phyloP scores from a whole-genome alignment of 2,888 invertebrate species.

The Yponomeuta malinellus region DNA sequence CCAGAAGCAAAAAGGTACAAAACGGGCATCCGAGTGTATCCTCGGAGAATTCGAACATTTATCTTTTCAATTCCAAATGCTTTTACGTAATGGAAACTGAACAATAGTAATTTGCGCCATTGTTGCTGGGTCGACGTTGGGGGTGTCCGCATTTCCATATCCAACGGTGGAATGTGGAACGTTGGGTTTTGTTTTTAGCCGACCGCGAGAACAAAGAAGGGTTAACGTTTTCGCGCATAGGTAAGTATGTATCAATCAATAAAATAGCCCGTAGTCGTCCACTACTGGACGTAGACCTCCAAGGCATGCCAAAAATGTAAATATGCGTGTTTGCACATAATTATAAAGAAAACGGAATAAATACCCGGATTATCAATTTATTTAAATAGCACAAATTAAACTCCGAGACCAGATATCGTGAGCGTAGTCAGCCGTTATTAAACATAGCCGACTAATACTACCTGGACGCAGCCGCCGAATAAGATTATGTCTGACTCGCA shows the following conservation, averaged over 20 bases:
- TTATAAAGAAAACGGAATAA: too few species aligned
- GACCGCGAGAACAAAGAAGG: background rate
- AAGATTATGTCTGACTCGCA: too few species aligned
- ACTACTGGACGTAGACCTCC: too few species aligned
- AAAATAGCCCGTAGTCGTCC: background rate
- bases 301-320: too few species aligned
- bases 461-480: too few species aligned
- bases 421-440: too few species aligned
- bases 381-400: too few species aligned
- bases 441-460: too few species aligned
- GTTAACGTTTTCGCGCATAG: background rate
- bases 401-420: too few species aligned
- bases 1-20: background rate
- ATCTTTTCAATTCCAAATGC: constrained; percentile 8
- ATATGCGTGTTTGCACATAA: too few species aligned
- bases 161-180: constrained; percentile 1
- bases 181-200: background rate
- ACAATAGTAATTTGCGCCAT: constrained; percentile 16
- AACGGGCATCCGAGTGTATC: background rate
- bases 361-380: too few species aligned
- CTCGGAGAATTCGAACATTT: constrained; percentile 9
- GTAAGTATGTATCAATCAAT: background rate
- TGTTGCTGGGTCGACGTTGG: constrained; percentile 10
- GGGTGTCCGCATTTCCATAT: constrained; percentile 11
- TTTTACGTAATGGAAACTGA: constrained; percentile 14